Percentiles rank a stretch among this genome's conserved stretches.
Evolutionary conservation across 2,113 vertebrate genomes (phyloP).

Genomic region (Fulica atra): DNA sequence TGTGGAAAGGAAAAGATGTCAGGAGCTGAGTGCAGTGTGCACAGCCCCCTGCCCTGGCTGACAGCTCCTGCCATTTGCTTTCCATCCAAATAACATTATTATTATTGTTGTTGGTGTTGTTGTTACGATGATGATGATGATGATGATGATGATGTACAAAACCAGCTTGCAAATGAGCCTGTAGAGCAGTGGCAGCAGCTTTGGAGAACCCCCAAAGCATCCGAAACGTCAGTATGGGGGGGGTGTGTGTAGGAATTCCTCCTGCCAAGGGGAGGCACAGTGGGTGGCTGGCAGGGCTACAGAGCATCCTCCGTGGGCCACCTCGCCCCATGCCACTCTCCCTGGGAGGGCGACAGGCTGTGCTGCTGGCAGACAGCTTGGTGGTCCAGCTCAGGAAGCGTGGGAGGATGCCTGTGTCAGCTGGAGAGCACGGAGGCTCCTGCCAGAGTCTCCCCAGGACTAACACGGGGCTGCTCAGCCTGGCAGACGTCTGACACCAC

Average conservation of each 20-base stretch:
- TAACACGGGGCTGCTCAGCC: neutral
- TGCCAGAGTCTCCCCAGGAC: neutral
- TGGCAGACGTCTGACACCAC: neutral
- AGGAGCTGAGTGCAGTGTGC: neutral
- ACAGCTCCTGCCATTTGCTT: neutral
- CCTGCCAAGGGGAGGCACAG: fast-evolving
- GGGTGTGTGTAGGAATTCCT: neutral
- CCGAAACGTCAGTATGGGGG: neutral
- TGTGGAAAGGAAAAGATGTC: neutral
- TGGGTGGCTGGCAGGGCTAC: neutral
- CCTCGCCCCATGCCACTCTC: neutral
- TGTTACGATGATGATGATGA: too few species aligned
- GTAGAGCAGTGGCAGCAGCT: neutral
- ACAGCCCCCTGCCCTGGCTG: neutral
- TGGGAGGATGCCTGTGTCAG: neutral
- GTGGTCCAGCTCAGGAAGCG: neutral
- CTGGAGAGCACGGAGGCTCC: neutral
- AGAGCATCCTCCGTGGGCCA: neutral
- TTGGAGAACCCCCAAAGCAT: neutral
- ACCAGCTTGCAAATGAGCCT: neutral
- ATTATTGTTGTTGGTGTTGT: neutral
- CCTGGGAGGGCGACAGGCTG: neutral
- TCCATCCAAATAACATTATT: neutral
- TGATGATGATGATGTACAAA: neutral
- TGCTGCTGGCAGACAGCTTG: neutral